Percentiles rank a stretch among this genome's conserved stretches.
Conservation (phyloP, 2,888 invertebrate genomes). For the Toxonevra muliebris region DNA sequence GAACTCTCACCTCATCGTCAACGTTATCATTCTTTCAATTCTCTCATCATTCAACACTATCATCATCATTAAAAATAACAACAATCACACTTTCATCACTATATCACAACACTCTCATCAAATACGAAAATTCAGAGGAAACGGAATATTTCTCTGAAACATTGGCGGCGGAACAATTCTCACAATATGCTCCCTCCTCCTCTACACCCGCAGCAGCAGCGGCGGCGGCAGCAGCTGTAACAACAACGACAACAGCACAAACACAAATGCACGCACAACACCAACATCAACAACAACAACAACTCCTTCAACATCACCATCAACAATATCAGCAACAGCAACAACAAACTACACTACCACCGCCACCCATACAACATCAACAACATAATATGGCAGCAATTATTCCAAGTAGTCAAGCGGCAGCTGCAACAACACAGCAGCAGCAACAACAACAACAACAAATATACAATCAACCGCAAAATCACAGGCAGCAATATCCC, state of each 20-base stretch:
- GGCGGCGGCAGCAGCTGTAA: conserved; percentile 44
- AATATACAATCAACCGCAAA: conserved; percentile 38
- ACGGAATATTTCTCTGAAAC: conserved; percentile 66
- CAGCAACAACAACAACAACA: conserved; percentile 44
- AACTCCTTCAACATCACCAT: conserved; percentile 45
- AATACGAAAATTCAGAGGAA: conserved; percentile 54
- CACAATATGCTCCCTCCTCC: conserved; percentile 63
- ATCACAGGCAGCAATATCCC: conserved; percentile 39
- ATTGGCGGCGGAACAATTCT: conserved; percentile 66
- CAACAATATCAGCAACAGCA: conserved; percentile 51
- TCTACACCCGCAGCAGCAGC: conserved; percentile 46
- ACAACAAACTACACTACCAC: conserved; percentile 59
- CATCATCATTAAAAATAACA: conserved; percentile 20
- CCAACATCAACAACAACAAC: conserved; percentile 49
- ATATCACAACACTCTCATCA: conserved; percentile 32
- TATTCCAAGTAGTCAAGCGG: conserved; percentile 58
- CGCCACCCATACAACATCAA: conserved; percentile 62
- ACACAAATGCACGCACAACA: conserved; percentile 45
- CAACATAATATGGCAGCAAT: conserved; percentile 64
- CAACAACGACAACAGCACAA: conserved; percentile 49
- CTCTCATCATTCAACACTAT: background rate
- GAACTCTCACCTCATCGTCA: background rate
- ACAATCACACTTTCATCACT: conserved; percentile 20
- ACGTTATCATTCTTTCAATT: background rate
- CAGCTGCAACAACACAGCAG: conserved; percentile 46